Percentiles rank a stretch among this genome's conserved stretches.
Conservation (phyloP, 2,113 vertebrate genomes). For the Hoplias malabaricus region DNA sequence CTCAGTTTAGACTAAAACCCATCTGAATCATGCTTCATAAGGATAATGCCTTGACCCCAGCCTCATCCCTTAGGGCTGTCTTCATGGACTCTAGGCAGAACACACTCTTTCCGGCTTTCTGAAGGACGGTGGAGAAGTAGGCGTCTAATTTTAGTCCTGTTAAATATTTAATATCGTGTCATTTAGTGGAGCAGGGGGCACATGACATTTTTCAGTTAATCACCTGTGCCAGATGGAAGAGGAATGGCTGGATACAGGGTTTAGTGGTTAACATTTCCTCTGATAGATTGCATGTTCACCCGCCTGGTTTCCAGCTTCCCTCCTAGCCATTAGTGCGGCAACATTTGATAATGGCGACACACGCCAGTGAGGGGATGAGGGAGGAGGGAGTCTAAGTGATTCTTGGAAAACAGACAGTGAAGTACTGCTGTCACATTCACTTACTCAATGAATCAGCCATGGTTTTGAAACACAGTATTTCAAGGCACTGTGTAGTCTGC, state of each 20-base stretch:
- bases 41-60: not conserved
- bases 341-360: slow-evolving; percentile 25
- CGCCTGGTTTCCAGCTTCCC: slow-evolving; percentile 32
- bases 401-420: slow-evolving; percentile 15
- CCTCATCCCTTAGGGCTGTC: not conserved
- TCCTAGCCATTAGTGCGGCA: slow-evolving; percentile 31
- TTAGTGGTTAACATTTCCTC: slow-evolving; percentile 11
- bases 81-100: slow-evolving; percentile 3
- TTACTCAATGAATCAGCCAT: not conserved
- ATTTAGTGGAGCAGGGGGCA: slow-evolving; percentile 42
- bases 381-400: slow-evolving; percentile 16
- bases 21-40: too few species aligned
- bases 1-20: not conserved
- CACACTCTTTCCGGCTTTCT: slow-evolving; percentile 3
- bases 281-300: slow-evolving; percentile 34
- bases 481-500: too few species aligned
- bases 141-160: slow-evolving; percentile 52
- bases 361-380: not conserved
- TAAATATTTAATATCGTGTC: slow-evolving; percentile 58
- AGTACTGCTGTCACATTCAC: not conserved
- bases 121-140: slow-evolving; percentile 45
- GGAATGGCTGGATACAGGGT: slow-evolving; percentile 38
- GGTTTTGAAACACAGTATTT: too few species aligned
- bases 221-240: slow-evolving; percentile 39
- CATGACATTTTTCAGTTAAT: slow-evolving; percentile 41